Evolutionary conservation across 2,888 invertebrate genomes (phyloP).

Genomic region (Hypselothyrea guttata): DNA sequence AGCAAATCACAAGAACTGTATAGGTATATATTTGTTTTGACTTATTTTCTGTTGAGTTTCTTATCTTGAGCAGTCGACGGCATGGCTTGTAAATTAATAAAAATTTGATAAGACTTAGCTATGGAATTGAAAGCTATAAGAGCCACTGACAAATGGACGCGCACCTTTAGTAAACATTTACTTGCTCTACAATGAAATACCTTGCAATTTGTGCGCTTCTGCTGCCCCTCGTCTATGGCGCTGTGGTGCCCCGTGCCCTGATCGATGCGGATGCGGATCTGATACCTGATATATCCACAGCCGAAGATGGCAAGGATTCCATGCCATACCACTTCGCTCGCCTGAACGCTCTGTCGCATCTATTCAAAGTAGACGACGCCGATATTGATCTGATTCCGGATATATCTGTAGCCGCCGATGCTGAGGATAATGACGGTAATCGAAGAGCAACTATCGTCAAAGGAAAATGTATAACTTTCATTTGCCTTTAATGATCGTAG

Average conservation of each 20-base stretch:
- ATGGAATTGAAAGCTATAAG: constrained; percentile 34
- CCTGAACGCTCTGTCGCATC: constrained; percentile 4
- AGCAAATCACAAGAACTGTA: too few relatives aligned
- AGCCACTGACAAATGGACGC: constrained; percentile 2
- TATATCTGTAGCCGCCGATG: constrained; percentile 43
- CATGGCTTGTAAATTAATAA: constrained; percentile 45
- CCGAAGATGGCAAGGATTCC: constrained; percentile 23
- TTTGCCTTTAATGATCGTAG: neutral
- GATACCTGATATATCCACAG: constrained; percentile 40
- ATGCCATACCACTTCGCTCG: neutral
- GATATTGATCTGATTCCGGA: constrained; percentile 41
- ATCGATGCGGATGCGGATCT: constrained; percentile 18
- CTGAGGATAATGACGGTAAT: constrained; percentile 28
- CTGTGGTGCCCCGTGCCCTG: constrained; percentile 26
- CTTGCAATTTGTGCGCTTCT: constrained; percentile 55
- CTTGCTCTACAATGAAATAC: constrained; percentile 51
- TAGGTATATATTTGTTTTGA: too few relatives aligned
- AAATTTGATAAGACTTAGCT: constrained; percentile 33
- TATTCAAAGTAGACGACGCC: neutral
- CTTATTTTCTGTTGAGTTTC: constrained; percentile 15
- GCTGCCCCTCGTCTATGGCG: constrained; percentile 63
- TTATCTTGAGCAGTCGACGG: constrained; percentile 42
- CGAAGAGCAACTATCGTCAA: neutral
- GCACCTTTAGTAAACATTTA: constrained; percentile 41
- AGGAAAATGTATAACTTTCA: neutral